Conservation (phyloP, 2,113 vertebrate genomes). For the Microcebus ravelobensis region DNA sequence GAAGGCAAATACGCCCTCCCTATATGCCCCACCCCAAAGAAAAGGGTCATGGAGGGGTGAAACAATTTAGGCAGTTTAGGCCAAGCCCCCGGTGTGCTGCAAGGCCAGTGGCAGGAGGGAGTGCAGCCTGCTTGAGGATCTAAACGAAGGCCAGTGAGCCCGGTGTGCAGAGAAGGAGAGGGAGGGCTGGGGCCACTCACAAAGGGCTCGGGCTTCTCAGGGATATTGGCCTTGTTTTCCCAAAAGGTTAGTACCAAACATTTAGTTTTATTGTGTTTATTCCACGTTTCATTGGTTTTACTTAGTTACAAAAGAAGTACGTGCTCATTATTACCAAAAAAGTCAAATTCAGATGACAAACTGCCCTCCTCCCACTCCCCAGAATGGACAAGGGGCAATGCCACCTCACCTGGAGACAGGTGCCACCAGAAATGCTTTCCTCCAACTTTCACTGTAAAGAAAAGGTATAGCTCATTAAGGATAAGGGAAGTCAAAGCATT, state of each 20-base stretch:
- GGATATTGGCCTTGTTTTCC: not conserved
- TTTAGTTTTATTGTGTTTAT: not conserved
- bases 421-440: not conserved
- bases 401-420: not conserved
- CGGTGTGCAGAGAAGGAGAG: not conserved
- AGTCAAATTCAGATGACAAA: not conserved
- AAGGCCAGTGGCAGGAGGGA: not conserved
- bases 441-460: not conserved
- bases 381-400: fast-evolving
- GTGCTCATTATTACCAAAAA: not conserved
- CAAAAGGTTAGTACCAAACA: not conserved
- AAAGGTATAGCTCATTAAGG: not conserved
- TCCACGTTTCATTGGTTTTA: not conserved
- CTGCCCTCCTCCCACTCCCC: not conserved
- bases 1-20: not conserved
- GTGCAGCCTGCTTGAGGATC: not conserved
- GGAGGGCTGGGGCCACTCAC: too few relatives aligned
- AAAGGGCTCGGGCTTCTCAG: not conserved
- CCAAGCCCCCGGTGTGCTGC: not conserved
- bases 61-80: not conserved
- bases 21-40: too few relatives aligned
- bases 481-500: not conserved
- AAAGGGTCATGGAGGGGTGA: not conserved
- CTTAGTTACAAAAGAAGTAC: not conserved
- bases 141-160: not conserved